These are phyloP conservation scores for Triplophysa yarkandensis DNA, from an alignment of 2,797 vertebrate species.

Conservation along the genomic window DNA sequence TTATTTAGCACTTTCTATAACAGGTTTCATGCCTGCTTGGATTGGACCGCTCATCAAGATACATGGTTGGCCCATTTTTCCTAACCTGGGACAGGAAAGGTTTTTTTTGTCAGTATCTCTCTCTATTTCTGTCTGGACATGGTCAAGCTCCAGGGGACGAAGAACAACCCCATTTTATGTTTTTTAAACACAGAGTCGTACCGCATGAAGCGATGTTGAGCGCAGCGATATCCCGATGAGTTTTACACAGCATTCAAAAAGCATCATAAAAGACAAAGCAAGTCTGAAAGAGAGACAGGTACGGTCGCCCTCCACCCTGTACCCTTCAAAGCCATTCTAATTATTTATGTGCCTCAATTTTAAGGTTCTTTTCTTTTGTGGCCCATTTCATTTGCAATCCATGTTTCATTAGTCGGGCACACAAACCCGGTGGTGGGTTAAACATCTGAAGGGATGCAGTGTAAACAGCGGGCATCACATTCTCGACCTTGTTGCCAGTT, in stretches of 20 bases:
- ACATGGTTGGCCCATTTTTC: slow-evolving; percentile 23
- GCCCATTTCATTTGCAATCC: slow-evolving; percentile 30
- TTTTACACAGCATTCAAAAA: slow-evolving; percentile 23
- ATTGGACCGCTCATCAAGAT: slow-evolving; percentile 29
- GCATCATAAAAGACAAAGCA: slow-evolving; percentile 30
- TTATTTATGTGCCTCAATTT: slow-evolving; percentile 38
- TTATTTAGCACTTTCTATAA: slow-evolving; percentile 54
- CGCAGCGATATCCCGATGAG: slow-evolving; percentile 17
- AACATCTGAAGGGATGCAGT: background rate
- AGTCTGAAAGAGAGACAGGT: slow-evolving; percentile 8
- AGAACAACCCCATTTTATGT: slow-evolving; percentile 48
- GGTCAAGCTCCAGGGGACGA: background rate
- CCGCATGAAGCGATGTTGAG: slow-evolving; percentile 33
- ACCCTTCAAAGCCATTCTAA: slow-evolving; percentile 29
- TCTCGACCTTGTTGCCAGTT: slow-evolving; percentile 14
- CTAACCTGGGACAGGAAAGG: slow-evolving; percentile 40
- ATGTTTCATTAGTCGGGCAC: slow-evolving; percentile 26
- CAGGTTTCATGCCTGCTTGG: slow-evolving; percentile 31
- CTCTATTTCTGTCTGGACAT: background rate
- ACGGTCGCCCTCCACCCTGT: background rate
- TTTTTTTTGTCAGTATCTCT: slow-evolving; percentile 10
- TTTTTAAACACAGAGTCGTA: slow-evolving; percentile 30
- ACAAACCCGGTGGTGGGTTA: slow-evolving; percentile 11
- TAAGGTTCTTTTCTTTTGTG: slow-evolving; percentile 28
- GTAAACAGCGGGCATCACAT: slow-evolving; percentile 20